phyloP scores from a whole-genome alignment of 1,140 invertebrate species.

The Whitmania pigra region DNA sequence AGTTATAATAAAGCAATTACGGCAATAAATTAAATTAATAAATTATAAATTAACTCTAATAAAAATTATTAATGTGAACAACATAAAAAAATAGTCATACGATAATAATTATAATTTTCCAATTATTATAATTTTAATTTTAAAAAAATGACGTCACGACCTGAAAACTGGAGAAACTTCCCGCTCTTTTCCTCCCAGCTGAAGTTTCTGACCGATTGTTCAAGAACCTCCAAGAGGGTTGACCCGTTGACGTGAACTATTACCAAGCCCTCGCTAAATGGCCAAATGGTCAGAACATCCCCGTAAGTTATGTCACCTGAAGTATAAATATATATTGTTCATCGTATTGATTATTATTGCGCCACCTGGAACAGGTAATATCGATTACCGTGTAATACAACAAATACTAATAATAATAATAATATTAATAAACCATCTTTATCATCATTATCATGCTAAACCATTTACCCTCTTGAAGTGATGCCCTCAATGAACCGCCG shows the following conservation, averaged over 20 bases:
- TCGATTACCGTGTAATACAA: no score
- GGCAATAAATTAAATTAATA: no score
- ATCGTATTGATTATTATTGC: no score
- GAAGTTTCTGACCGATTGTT: conserved; percentile 49
- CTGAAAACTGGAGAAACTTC: conserved; percentile 52
- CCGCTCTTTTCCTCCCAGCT: conserved; percentile 45
- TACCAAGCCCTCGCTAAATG: conserved; percentile 59
- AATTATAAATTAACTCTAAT: no score
- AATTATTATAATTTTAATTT: no score
- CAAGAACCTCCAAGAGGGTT: conserved; percentile 50
- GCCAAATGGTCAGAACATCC: conserved; percentile 52
- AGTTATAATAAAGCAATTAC: no score
- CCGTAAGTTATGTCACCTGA: conserved; percentile 53
- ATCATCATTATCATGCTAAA: no score
- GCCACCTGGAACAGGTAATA: no score
- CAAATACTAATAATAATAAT: neutral
- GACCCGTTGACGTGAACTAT: conserved; percentile 52
- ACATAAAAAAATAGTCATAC: no score
- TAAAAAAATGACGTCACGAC: conserved; percentile 26
- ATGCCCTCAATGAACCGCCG: conserved; percentile 56
- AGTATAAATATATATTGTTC: neutral
- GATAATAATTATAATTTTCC: no score
- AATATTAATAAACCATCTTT: neutral
- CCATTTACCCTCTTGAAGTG: conserved; percentile 45
- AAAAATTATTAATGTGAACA: no score